Percentiles rank a stretch among this genome's conserved stretches.
phyloP scores from a whole-genome alignment of 2,797 vertebrate genomes.

The Phrynocephalus guinanensis region DNA sequence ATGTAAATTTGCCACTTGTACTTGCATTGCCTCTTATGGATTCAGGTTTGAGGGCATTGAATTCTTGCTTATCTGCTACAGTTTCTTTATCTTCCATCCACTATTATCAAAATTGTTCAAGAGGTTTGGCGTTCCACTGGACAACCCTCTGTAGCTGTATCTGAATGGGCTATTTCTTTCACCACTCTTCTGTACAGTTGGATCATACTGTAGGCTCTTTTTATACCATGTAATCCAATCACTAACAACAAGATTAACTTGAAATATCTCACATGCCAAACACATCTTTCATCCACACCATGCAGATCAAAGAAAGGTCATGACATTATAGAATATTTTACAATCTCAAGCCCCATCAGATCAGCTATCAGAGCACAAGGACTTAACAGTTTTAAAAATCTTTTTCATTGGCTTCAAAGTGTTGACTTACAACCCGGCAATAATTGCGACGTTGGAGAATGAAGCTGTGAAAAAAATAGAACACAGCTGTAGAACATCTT shows the following conservation, averaged over 20 bases:
- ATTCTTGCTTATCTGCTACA: neutral
- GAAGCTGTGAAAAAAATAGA: neutral
- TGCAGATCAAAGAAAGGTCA: conserved; percentile 56
- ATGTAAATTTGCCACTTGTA: neutral
- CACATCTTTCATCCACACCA: conserved; percentile 51
- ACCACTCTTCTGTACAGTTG: conserved; percentile 43
- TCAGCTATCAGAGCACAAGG: conserved; percentile 34
- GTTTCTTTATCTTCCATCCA: neutral
- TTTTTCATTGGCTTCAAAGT: conserved; percentile 41
- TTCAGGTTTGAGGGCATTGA: neutral
- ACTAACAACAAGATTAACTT: conserved; percentile 56
- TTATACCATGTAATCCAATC: conserved; percentile 45
- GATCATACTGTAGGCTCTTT: conserved; percentile 45
- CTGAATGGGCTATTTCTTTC: conserved; percentile 14
- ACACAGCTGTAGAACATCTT: conserved; percentile 16
- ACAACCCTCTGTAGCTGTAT: neutral
- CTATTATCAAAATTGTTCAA: neutral
- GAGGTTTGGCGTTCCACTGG: conserved; percentile 22
- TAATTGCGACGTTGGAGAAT: conserved; percentile 10
- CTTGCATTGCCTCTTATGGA: neutral
- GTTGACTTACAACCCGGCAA: conserved; percentile 12
- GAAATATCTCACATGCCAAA: conserved; percentile 55
- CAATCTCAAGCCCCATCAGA: conserved; percentile 47
- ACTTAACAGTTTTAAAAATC: conserved; percentile 29
- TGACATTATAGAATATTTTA: conserved; percentile 32